Evolutionary conservation across 2,888 invertebrate species (phyloP).

Genomic region (Megastigmus dorsalis): DNA sequence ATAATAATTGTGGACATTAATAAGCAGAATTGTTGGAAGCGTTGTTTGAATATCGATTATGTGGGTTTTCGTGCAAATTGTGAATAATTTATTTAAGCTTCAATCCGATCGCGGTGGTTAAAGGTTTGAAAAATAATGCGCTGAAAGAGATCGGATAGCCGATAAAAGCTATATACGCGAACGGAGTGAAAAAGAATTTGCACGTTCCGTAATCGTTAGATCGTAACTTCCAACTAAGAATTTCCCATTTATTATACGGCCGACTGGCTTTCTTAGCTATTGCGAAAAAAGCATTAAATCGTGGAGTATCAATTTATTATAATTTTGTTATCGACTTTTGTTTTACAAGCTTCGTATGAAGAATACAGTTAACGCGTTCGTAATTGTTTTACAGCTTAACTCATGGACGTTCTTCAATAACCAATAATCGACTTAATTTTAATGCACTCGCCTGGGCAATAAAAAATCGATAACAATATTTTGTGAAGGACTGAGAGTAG

Average conservation of each 20-base stretch:
- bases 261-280: slow-evolving; percentile 7
- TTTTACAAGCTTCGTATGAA: too few relatives aligned
- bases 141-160: slow-evolving; percentile 13
- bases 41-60: neutral
- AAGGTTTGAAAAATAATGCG: too few relatives aligned
- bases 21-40: neutral
- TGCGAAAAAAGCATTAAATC: slow-evolving; percentile 39
- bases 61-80: neutral
- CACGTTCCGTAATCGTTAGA: slow-evolving; percentile 35
- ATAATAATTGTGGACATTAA: neutral
- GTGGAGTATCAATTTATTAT: slow-evolving; percentile 28
- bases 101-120: neutral
- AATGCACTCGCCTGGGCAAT: too few relatives aligned
- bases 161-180: neutral
- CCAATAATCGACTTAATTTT: neutral
- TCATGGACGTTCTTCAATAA: neutral
- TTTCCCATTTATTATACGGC: slow-evolving; percentile 44
- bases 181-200: slow-evolving; percentile 10
- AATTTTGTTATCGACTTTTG: slow-evolving; percentile 22
- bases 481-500: too few relatives aligned
- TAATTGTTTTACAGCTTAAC: too few relatives aligned
- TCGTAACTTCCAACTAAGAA: slow-evolving; percentile 29
- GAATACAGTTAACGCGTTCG: too few relatives aligned
- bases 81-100: neutral
- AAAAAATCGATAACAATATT: too few relatives aligned